Evolutionary conservation across 2,888 invertebrate genomes (phyloP).

Genomic region (Actias luna): DNA sequence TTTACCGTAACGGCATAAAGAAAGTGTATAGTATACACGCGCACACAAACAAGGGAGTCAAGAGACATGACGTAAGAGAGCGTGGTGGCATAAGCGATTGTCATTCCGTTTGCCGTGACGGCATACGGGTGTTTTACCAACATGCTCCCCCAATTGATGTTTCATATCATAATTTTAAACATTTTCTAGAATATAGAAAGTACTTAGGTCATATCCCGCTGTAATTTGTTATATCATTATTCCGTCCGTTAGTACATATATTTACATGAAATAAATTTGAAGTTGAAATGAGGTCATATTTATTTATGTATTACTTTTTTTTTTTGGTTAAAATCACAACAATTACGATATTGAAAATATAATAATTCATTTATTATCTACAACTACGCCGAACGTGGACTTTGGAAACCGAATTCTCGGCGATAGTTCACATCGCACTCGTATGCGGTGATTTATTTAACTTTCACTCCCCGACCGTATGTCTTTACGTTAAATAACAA

Average conservation of each 20-base stretch:
- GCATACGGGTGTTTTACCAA: too few species aligned
- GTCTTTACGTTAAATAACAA: conserved; percentile 5
- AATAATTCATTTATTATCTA: conserved; percentile 53
- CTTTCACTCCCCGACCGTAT: not conserved
- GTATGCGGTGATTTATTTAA: not conserved
- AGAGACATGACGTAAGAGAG: too few species aligned
- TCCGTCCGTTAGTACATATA: conserved; percentile 41
- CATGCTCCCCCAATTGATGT: too few species aligned
- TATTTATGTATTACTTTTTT: conserved; percentile 31
- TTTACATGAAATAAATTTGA: conserved; percentile 62
- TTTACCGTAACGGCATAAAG: too few species aligned
- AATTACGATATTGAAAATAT: conserved; percentile 72
- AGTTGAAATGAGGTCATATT: conserved; percentile 50
- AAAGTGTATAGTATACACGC: too few species aligned
- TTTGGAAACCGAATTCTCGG: conserved; percentile 3
- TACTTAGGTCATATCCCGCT: conserved; percentile 9
- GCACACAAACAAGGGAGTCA: too few species aligned
- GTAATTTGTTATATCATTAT: conserved; percentile 12
- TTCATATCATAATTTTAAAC: too few species aligned
- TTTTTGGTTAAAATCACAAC: conserved; percentile 80
- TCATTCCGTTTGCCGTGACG: too few species aligned
- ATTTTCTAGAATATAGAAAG: not conserved
- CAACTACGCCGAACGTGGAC: conserved; percentile 44
- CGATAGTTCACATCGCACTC: conserved; percentile 12
- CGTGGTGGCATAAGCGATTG: too few species aligned